Conservation (phyloP, 2,888 invertebrate species). For the Caenorhabditis angaria region DNA sequence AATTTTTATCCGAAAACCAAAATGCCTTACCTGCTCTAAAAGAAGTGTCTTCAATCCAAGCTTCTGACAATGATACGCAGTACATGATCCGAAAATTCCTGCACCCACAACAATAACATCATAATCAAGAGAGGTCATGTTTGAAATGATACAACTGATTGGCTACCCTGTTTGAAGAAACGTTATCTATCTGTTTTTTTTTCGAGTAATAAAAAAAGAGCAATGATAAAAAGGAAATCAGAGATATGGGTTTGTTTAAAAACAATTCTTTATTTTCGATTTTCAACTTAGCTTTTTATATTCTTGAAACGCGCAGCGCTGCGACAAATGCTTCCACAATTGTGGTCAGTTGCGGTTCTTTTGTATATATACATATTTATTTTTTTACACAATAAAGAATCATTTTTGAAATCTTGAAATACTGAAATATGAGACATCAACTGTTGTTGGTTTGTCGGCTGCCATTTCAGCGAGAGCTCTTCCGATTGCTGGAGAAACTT, state of each 20-base stretch:
- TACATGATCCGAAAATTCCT: constrained; percentile 66
- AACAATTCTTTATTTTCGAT: too few relatives aligned
- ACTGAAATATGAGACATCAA: constrained; percentile 52
- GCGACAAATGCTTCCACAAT: too few relatives aligned
- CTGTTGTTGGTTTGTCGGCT: constrained; percentile 39
- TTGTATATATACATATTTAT: too few relatives aligned
- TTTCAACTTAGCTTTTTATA: too few relatives aligned
- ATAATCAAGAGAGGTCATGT: constrained; percentile 20
- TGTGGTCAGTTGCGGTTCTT: too few relatives aligned
- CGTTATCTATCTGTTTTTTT: neutral
- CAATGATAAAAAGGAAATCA: constrained; percentile 13
- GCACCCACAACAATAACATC: constrained; percentile 68
- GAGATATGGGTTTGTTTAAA: neutral
- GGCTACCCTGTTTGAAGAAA: neutral
- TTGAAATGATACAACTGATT: constrained; percentile 7
- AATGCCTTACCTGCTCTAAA: constrained; percentile 68
- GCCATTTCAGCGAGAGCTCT: constrained; percentile 49
- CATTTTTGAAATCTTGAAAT: constrained; percentile 7
- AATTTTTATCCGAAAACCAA: too few relatives aligned
- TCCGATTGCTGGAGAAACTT: constrained; percentile 59
- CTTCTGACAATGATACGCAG: constrained; percentile 67
- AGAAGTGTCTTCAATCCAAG: constrained; percentile 63
- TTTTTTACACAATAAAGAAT: too few relatives aligned
- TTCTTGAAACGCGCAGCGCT: too few relatives aligned
- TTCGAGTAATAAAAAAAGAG: neutral